Conservation (phyloP, 2,797 vertebrate genomes). For the Falco concolor region DNA sequence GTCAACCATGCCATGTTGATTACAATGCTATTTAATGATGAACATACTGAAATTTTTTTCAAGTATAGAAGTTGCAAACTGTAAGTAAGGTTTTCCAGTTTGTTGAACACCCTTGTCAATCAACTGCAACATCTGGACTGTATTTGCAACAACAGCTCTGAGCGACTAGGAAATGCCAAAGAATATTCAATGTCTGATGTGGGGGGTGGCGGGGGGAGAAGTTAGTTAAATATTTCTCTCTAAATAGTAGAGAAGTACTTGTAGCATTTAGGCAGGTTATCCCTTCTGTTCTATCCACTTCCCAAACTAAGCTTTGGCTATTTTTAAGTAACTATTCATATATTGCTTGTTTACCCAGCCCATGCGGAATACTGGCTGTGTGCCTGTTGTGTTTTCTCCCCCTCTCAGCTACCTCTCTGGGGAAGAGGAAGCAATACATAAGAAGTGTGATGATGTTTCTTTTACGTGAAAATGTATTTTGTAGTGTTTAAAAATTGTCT, state of each 20-base stretch:
- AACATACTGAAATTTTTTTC: neutral
- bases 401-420: neutral
- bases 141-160: neutral
- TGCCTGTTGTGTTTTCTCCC: neutral
- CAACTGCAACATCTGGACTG: neutral
- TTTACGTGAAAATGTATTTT: neutral
- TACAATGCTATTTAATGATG: neutral
- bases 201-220: no score
- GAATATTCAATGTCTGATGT: neutral
- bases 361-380: neutral
- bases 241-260: neutral
- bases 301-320: neutral
- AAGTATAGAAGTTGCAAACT: neutral
- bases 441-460: neutral
- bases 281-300: neutral
- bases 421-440: neutral
- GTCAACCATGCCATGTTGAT: fast-evolving
- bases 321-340: neutral
- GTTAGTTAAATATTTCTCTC: neutral
- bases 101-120: fast-evolving
- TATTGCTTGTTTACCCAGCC: neutral
- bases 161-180: neutral
- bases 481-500: neutral
- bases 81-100: neutral
- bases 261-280: neutral